Evolutionary conservation across 64 coral and sea anemone genomes (phyloP).

Genomic region (Stichodactyla mertensii): DNA sequence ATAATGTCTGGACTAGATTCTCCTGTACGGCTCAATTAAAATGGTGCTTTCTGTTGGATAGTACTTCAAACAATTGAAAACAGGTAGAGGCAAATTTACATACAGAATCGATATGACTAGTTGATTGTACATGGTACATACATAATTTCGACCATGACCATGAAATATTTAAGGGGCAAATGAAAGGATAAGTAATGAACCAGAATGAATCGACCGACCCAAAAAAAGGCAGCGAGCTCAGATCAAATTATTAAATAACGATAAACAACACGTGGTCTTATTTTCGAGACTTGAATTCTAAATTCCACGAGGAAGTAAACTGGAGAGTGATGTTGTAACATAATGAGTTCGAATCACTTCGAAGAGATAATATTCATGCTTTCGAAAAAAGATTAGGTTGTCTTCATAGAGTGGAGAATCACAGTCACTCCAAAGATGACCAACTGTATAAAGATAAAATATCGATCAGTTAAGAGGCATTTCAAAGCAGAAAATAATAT

Average conservation of each 20-base stretch:
- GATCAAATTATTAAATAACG: background rate
- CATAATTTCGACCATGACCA: background rate
- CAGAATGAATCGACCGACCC: background rate
- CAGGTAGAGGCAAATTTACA: constrained; percentile 1
- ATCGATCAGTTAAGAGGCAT: background rate
- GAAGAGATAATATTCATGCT: constrained; percentile 7
- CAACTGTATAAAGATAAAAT: background rate
- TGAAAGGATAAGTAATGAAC: background rate
- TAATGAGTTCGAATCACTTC: background rate
- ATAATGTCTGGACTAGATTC: background rate
- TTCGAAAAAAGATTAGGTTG: background rate
- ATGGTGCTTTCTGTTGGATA: background rate
- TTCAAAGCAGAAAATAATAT: background rate
- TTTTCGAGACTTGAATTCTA: background rate
- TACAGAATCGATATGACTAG: constrained; percentile 2
- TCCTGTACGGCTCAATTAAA: background rate
- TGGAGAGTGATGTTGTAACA: constrained; percentile 5
- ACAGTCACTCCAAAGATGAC: background rate
- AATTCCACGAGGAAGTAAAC: background rate
- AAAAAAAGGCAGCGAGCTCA: background rate
- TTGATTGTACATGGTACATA: constrained; percentile 2
- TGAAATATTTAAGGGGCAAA: background rate
- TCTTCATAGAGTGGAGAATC: constrained; percentile 5
- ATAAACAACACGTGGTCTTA: background rate
- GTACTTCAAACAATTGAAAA: constrained; percentile 9